Base-by-base conservation (phyloP, 2,113 vertebrate species). In the Hemiprocne comata region DNA sequence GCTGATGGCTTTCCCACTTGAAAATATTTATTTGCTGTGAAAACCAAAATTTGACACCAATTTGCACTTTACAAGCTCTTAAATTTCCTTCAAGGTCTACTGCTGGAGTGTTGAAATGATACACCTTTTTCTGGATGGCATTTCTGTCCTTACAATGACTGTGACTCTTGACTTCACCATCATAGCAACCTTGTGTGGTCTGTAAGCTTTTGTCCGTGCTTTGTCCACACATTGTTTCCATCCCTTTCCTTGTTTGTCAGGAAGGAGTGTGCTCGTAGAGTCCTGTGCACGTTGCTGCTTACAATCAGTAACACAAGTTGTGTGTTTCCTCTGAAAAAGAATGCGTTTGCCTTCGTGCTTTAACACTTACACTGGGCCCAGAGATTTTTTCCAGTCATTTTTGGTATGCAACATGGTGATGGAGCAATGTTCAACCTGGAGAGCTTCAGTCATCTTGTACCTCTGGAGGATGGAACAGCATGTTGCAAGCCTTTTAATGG, bases 201-300 rank as follows among this genome's bases (percentile, higher is more conserved):
- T 42, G 6, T 26, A 29, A 71, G 28, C 1, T 75, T 81, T 34
- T 38, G 10, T 11, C 62, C 1, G 0, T 38, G 8, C 7, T 55
- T 74, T 3, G 0, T 29, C 29, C 24, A 54, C 50, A 51, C 25
- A 34, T 2, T 4, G 1, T 31, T 71, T 83, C 3, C 21, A 17
- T 19, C 12, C 33, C 36, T 62, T 83, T 21, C n/a, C 15, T 20
- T 1, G 1, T 48, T 75, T 34, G 6, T 25, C 20, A 58, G 12
- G 33, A 60, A 54, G 17, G 67, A 58, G 2, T 0, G 2, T 21
- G 3, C 20, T 60, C 1, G 1, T 3, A 8, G 11, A 38, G 51
- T 34, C 42, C 33, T 62, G 7, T 2, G 10, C 4, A 3, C 0
- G 0, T 16, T 23, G 15, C 29, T n/a, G 14, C 36, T 76, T 60